Evolutionary conservation across 2,113 vertebrate species (phyloP).

Genomic region (Callopanchax toddi): DNA sequence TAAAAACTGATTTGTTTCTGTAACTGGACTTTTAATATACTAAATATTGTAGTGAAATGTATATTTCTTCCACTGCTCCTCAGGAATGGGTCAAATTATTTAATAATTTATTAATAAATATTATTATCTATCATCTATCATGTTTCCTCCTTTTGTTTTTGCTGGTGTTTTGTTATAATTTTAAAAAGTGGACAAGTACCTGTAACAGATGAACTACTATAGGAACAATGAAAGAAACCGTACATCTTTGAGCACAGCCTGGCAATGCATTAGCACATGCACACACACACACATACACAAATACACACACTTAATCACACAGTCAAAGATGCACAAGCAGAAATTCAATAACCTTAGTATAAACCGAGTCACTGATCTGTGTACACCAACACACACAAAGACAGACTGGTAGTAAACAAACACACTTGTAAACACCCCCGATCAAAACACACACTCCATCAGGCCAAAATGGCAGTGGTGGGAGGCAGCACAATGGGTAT

Average conservation of each 20-base stretch:
- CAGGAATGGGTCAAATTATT: no score
- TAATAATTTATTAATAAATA: no score
- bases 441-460: constrained; percentile 60
- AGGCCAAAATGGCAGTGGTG: constrained; percentile 57
- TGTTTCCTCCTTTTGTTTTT: no score
- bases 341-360: constrained; percentile 61
- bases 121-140: no score
- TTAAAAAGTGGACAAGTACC: background rate
- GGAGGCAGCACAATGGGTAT: constrained; percentile 55
- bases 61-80: no score
- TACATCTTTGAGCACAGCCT: constrained; percentile 1
- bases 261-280: background rate
- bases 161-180: no score
- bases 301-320: constrained; percentile 26
- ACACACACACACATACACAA: constrained; percentile 19
- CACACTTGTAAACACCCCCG: constrained; percentile 30
- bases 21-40: no score
- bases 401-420: constrained; percentile 51
- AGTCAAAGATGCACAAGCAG: constrained; percentile 24
- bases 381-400: constrained; percentile 24
- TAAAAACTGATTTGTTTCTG: no score
- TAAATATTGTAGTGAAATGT: no score
- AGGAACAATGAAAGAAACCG: background rate
- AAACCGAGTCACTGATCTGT: constrained; percentile 34
- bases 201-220: background rate